These are phyloP conservation scores for Caenorhabditis tropicalis DNA, from an alignment of 1,140 invertebrate genomes.

Conservation along the genomic window DNA sequence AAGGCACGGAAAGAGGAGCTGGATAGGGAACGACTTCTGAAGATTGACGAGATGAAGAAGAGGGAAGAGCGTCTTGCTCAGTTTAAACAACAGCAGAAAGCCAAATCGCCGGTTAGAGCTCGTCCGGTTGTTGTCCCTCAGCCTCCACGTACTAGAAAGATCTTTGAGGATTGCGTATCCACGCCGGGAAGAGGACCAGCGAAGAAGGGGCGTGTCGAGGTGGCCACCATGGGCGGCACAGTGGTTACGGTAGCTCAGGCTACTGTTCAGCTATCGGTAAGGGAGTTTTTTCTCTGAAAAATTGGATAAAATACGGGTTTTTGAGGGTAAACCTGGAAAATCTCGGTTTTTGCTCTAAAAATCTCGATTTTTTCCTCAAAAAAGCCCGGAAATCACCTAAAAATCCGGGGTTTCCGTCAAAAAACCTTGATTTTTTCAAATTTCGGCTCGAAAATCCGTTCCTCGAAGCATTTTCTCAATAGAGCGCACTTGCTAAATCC, in stretches of 20 bases:
- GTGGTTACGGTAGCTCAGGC: background rate
- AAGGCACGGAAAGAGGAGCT: background rate
- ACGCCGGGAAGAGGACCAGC: background rate
- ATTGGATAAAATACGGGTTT: too few relatives aligned
- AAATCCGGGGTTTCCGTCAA: too few relatives aligned
- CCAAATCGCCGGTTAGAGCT: background rate
- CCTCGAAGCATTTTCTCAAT: too few relatives aligned
- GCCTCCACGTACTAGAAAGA: background rate
- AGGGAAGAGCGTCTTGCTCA: background rate
- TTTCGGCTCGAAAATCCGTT: too few relatives aligned
- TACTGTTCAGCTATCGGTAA: background rate
- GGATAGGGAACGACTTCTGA: background rate
- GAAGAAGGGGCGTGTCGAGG: background rate
- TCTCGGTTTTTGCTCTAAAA: too few relatives aligned
- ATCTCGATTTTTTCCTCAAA: too few relatives aligned
- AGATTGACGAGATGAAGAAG: background rate
- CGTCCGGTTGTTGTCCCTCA: background rate
- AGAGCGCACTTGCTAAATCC: too few relatives aligned
- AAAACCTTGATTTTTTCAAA: too few relatives aligned
- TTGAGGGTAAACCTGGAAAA: too few relatives aligned
- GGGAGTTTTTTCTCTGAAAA: too few relatives aligned
- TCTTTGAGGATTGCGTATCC: too few relatives aligned
- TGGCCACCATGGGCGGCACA: background rate
- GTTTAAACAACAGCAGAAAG: background rate
- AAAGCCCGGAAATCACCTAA: too few relatives aligned